Conservation (phyloP, 2,113 vertebrate species). For the Hippocampus abdominalis region DNA sequence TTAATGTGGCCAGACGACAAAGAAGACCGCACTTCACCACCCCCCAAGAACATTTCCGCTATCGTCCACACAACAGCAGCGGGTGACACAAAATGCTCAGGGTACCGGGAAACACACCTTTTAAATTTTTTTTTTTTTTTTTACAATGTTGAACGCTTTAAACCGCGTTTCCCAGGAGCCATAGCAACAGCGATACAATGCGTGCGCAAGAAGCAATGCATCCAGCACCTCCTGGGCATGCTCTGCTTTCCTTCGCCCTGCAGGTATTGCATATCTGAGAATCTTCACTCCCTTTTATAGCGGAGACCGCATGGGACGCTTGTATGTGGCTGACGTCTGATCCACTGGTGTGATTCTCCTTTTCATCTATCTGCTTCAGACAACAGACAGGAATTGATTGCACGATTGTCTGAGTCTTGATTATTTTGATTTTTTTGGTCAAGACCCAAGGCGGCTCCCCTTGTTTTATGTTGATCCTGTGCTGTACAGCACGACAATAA, state of each 20-base stretch:
- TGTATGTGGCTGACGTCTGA: no score
- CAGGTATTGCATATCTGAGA: slow-evolving; percentile 39
- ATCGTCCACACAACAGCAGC: slow-evolving; percentile 12
- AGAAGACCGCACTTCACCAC: slow-evolving; percentile 6
- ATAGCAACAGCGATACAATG: slow-evolving; percentile 35
- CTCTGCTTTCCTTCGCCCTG: slow-evolving; percentile 28
- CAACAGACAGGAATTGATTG: no score
- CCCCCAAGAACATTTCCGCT: not conserved
- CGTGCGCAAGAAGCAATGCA: slow-evolving; percentile 33
- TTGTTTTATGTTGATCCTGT: no score
- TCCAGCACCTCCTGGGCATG: slow-evolving; percentile 43
- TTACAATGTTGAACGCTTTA: not conserved
- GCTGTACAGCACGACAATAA: no score
- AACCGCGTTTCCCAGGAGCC: slow-evolving; percentile 27
- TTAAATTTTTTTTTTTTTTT: not conserved
- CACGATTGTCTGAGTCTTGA: no score
- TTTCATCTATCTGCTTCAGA: no score
- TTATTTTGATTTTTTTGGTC: no score
- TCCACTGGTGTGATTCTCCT: no score
- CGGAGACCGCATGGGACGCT: slow-evolving; percentile 18
- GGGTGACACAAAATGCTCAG: slow-evolving; percentile 19
- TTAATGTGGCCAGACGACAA: slow-evolving; percentile 15
- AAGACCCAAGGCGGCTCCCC: no score
- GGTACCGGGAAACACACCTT: not conserved
- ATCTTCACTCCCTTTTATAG: slow-evolving; percentile 36